Evolutionary conservation across 2,888 invertebrate species (phyloP).

Genomic region (Corythucha ciliata): DNA sequence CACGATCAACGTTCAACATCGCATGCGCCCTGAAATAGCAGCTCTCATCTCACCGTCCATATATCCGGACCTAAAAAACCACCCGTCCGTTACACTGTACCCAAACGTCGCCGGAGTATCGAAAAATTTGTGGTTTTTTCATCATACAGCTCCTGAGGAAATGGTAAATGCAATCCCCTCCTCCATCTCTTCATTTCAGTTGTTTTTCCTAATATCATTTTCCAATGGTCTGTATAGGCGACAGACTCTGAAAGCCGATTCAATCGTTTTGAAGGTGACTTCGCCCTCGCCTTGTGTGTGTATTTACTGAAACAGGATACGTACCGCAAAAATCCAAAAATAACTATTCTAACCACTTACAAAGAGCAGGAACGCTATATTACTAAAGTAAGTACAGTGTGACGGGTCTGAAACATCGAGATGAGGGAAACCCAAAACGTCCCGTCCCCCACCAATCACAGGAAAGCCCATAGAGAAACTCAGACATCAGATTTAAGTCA

Average conservation of each 20-base stretch:
- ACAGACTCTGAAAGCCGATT: not conserved
- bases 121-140: slow-evolving; percentile 57
- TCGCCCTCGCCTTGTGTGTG: slow-evolving; percentile 6
- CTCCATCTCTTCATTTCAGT: not conserved
- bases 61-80: slow-evolving; percentile 54
- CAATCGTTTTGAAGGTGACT: slow-evolving; percentile 12
- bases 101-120: slow-evolving; percentile 51
- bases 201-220: not conserved
- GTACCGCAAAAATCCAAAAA: slow-evolving; percentile 1
- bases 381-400: slow-evolving; percentile 15
- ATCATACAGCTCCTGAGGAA: slow-evolving; percentile 39
- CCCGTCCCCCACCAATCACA: too few relatives aligned
- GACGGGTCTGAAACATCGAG: too few relatives aligned
- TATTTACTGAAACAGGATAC: slow-evolving; percentile 18
- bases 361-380: slow-evolving; percentile 15
- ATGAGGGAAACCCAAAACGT: too few relatives aligned
- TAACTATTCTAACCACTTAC: slow-evolving; percentile 15
- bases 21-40: slow-evolving; percentile 47
- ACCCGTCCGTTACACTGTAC: slow-evolving; percentile 49
- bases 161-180: slow-evolving; percentile 1
- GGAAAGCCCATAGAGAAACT: too few relatives aligned
- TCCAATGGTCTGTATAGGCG: not conserved
- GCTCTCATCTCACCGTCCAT: slow-evolving; percentile 50
- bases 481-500: too few relatives aligned
- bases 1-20: slow-evolving; percentile 44